These are phyloP conservation scores for Empidonax alnorum DNA, from an alignment of 2,113 vertebrate species.

Conservation along the genomic window DNA sequence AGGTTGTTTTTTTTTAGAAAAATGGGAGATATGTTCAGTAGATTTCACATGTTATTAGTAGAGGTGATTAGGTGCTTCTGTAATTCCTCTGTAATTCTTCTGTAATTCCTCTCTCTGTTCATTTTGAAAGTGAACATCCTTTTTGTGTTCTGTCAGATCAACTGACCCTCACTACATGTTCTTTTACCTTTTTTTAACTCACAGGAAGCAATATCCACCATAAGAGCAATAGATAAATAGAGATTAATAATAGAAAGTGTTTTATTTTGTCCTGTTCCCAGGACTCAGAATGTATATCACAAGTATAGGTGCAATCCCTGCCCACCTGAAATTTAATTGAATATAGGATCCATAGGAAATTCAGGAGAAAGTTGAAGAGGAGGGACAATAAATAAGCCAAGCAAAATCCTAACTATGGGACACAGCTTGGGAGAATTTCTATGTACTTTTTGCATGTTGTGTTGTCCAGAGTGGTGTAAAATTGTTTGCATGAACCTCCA, in stretches of 20 bases:
- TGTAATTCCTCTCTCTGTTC: not conserved
- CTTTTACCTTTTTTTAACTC: not conserved
- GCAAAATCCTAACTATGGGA: not conserved
- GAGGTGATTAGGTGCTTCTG: not conserved
- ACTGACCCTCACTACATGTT: not conserved
- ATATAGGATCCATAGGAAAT: not conserved
- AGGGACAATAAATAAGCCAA: not conserved
- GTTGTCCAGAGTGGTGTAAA: not conserved
- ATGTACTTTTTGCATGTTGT: not conserved
- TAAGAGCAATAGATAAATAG: not conserved
- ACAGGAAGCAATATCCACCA: not conserved
- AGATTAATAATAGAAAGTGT: not conserved
- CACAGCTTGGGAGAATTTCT: not conserved
- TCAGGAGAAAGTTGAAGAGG: not conserved
- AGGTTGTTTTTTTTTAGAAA: not conserved
- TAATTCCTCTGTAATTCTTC: not conserved
- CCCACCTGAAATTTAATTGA: not conserved
- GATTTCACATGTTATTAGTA: not conserved
- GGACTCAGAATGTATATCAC: not conserved
- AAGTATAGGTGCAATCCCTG: not conserved
- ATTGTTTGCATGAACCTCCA: not conserved
- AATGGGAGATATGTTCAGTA: not conserved
- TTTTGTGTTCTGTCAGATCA: not conserved
- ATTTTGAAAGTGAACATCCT: not conserved
- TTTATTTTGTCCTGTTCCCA: not conserved